Base-by-base conservation (phyloP, 2,797 vertebrate genomes). In the Lindbergichthys nudifrons region DNA sequence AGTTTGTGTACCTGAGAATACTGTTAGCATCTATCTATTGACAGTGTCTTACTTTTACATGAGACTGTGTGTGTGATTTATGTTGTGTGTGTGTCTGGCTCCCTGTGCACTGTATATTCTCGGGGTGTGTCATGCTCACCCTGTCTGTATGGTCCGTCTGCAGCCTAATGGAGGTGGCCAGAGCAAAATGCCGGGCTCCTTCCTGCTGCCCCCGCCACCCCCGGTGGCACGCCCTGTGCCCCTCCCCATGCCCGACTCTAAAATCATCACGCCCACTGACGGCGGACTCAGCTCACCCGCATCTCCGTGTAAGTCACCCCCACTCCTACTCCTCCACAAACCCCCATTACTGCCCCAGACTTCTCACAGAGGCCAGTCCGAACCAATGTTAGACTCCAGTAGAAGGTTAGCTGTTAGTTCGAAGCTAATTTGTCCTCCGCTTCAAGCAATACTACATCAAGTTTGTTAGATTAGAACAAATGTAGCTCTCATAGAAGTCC, bases 141-240 rank as follows among this genome's bases (percentile, higher is more conserved):
- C 94, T 96, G 93, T 96, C 94, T 96, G 94, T 97, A 96, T 97
- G 91, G 89, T 91, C 89, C 89, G 92, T 97, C 96, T 96, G 96
- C 97, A 97, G 97, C 96, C 96, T 93, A 97, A 96, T 95, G 96
- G 96, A 95, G 95, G 96, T 94, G 94, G 96, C 96, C 97, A 97
- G 96, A 96, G 96, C 96, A 98, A 98, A 96, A 96, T 97, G 95
- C 95, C 96, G 94, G 95, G 96, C 95, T 97, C 97, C 94, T 97
- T 97, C 96, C 96, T 97, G 95, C 95, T 97, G 95, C 96, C 96
- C 88, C 96, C 97, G 84, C 96, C 96, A 87, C 96, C 97, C 94
- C 96, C 97, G 73, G 96, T 98, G 96, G 96, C 97, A 82, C 96
- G 97, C 92, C 97, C 97, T 88, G 95, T 98, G 95, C 97, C 97